Base-by-base conservation (phyloP, 2,888 invertebrate genomes). In the Thyatira batis region DNA sequence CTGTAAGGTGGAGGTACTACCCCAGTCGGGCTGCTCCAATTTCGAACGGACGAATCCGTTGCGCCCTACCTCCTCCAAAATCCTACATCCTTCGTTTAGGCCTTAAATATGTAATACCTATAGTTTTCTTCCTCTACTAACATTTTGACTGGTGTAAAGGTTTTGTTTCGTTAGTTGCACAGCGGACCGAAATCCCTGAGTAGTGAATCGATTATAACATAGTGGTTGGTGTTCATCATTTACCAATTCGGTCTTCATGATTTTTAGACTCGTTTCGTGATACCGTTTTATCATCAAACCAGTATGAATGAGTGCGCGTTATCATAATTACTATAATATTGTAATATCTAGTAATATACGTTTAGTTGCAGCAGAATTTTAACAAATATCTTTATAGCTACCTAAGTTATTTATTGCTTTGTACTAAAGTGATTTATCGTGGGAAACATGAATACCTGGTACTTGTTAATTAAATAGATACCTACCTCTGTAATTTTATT, bases 241-340 rank as follows among this genome's bases (percentile, higher is more conserved):
- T 71, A 61, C 56, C 65, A 66, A 76, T 72, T 68, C 53, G 53
- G 20, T 61, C 59, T 67, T 60, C 53, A 67, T 65, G 62, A 13
- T 50, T 57, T 63, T 58, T 30, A 49, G 51, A 50, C 30, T 39
- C 57, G 46, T 55, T 52, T 30, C 56, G 48, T 55, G 54, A 56
- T 50, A 54, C 33, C 51, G 49, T 28, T 64, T 71, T 76, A 71
- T 76, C 71, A 61, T 58, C 53, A 30, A 33, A 53, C 44, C 49
- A 54, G 56, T 53, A 50, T 61, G 53, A 68, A 67, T 68, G 67
- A 68, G 65, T 62, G 60, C 63, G 52, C 51, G 65, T 77, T 79
- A 80, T 78, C 78, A 53, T 71, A 67, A 73, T 74, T 61, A 70
- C 65, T 65, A 62, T 69, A 69, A 71, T 61, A 53, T 64, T 54